Evolutionary conservation across 1,140 invertebrate genomes (phyloP), one percentile per base, ranked within the genome.

Genomic region (Pemphigus obesinymphae): DNA sequence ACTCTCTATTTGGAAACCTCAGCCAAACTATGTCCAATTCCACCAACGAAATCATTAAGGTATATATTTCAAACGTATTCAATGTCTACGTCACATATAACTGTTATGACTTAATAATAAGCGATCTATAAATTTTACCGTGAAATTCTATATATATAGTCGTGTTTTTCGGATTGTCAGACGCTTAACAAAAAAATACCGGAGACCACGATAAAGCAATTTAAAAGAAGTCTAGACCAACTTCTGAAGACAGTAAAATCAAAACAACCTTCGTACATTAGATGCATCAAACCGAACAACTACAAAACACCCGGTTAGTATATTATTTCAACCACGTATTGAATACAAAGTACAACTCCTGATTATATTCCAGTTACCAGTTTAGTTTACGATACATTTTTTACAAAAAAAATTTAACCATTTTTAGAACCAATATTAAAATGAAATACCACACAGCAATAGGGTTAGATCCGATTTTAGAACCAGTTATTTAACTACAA

Each of bases 221-320:
- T 94, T 83, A 90, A 91, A 86, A 91, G 87, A 55, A 92, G 94
- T 86, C 92, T 92, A 13, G 93, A 92, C 85, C 88, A 89, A 72
- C 87, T 94, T n/a, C 91, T 94, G 3, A 89, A 89, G 17, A 92
- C 92, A 82, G 85, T 94, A 83, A 93, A 91, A 89, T 89, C 90
- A 83, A 93, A 92, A 85, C 91, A 91, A 7, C 92, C 93, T 34
- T 92, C 93, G 88, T 92, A 92, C 83, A 89, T 94, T 50, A 86
- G 93, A 55, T 94, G 93, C 85, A 93, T 94, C 82, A 94, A 94
- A 85, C 93, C 93, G 3, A 94, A 94, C 85, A 92, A 94, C 85
- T 92, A 91, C 13, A 94, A 94, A 85, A 89, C 89, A 85, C 88
- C 93, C 0, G 53, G 76, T 80, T 20, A 6, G 31, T 73, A n/a